Base-by-base conservation (phyloP, 2,888 invertebrate genomes). In the Adelphocoris suturalis region DNA sequence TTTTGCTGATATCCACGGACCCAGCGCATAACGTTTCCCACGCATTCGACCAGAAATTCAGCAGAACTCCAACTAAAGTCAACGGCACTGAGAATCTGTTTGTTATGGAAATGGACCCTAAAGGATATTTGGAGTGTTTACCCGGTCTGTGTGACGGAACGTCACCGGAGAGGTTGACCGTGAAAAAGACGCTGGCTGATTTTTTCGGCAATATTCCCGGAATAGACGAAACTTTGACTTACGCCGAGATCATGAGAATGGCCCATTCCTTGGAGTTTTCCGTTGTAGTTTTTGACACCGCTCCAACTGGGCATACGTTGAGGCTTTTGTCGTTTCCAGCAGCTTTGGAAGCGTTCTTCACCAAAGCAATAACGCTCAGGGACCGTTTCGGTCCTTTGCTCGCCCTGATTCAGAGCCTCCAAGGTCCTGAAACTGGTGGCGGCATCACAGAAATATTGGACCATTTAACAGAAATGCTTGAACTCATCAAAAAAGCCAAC, bases 11-110 rank as follows among this genome's bases (percentile, higher is more conserved):
- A 92, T 99, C 99, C 7, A 99, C 99, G 47, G 99, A 99, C 95
- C 99, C 99, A 86, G 99, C 99, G 2, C 99, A 99, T 93, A 99
- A 99, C 93, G 99, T 99, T 92, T 99, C 99, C 0, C 99, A 99
- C 96, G 99, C 99, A 0, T 99, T 99, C 93, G 98, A 99, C 94
- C 99, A 99, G 93, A 99, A 99, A 94, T 99, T 99, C 94, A 97
- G 98, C 16, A 99, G 99, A 95, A 96, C 96, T 78, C 97, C 97
- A 76, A 97, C 96, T 0, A 96, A 97, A 94, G 98, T 99, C 0
- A 97, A 96, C 92, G 98, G 98, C 0, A 98, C 98, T 93, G 95
- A 95, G 14, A 99, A 99, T 93, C 95, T 99, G 3, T 99, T 95
- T 94, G 99, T 99, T 0, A 99, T 99, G 99, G 95, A 99, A 95